phyloP scores from a whole-genome alignment of 2,888 invertebrate species.

The Amiota communis region DNA sequence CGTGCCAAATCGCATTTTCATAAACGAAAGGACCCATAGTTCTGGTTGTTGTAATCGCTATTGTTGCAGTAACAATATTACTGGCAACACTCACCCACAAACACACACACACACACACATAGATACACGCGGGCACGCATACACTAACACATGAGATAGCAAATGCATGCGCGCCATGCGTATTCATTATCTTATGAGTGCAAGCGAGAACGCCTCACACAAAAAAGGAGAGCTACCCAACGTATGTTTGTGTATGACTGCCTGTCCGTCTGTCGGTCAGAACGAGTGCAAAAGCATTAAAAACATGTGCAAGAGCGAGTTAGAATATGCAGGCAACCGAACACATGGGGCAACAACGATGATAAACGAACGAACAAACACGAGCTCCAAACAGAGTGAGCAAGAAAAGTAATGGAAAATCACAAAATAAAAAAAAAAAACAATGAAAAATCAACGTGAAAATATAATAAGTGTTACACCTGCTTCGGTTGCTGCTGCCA shows the following conservation, averaged over 20 bases:
- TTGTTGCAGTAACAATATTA: slow-evolving; percentile 66
- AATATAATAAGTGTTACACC: slow-evolving; percentile 70
- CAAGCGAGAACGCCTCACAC: slow-evolving; percentile 4
- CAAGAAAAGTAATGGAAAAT: slow-evolving; percentile 50
- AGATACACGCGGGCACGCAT: slow-evolving; percentile 31
- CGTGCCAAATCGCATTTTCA: slow-evolving; percentile 41
- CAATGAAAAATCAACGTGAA: slow-evolving; percentile 65
- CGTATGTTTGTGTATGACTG: background rate
- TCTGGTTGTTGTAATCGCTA: slow-evolving; percentile 49
- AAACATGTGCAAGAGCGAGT: slow-evolving; percentile 45
- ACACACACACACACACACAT: slow-evolving; percentile 16
- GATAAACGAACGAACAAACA: background rate
- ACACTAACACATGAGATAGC: slow-evolving; percentile 53
- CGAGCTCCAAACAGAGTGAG: slow-evolving; percentile 31
- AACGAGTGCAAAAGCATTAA: slow-evolving; percentile 15
- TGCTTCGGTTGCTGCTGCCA: slow-evolving; percentile 56
- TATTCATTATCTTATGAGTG: slow-evolving; percentile 8
- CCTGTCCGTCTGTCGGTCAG: slow-evolving; percentile 44
- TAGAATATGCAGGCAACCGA: slow-evolving; percentile 11
- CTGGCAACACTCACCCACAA: slow-evolving; percentile 47
- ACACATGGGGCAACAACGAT: background rate
- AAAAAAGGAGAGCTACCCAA: background rate
- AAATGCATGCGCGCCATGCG: slow-evolving; percentile 65
- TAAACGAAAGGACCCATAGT: slow-evolving; percentile 38
- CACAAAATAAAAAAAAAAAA: slow-evolving; percentile 40